phyloP scores from a whole-genome alignment of 2,113 vertebrate species.

The Macroglossus sobrinus region DNA sequence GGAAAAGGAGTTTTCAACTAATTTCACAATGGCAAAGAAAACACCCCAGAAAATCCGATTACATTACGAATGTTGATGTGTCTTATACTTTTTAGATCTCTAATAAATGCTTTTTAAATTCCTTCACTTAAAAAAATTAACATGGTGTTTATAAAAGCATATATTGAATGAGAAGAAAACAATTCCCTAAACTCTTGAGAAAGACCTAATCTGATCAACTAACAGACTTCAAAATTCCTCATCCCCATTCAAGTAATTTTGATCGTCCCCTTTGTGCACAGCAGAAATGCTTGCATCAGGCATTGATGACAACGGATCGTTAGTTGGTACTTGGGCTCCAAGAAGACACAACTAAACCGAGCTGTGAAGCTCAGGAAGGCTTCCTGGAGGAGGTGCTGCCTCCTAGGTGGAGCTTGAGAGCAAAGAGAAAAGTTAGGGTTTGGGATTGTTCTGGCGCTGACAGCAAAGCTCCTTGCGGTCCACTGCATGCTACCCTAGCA shows the following conservation, averaged over 20 bases:
- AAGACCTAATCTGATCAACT: not conserved
- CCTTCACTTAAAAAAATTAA: slow-evolving; percentile 30
- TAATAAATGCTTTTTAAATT: slow-evolving; percentile 29
- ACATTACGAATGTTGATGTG: not conserved
- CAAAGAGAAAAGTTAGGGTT: not conserved
- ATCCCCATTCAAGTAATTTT: not conserved
- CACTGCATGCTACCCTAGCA: not conserved
- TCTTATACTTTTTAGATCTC: slow-evolving; percentile 1
- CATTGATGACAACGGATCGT: not conserved
- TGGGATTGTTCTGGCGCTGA: not conserved
- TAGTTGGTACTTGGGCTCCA: not conserved
- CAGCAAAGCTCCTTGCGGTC: not conserved
- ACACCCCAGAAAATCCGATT: not conserved
- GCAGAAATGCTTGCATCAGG: not conserved
- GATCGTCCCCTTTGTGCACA: not conserved
- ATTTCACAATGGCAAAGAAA: not conserved
- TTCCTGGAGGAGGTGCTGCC: not conserved
- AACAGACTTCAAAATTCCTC: not conserved
- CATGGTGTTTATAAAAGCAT: slow-evolving; percentile 23
- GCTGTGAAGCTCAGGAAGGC: not conserved
- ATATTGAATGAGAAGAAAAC: not conserved
- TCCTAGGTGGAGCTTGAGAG: not conserved
- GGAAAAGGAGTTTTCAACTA: not conserved
- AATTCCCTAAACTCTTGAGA: not conserved
- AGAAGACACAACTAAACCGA: not conserved